Evolutionary conservation across 1,140 invertebrate genomes (phyloP).

Genomic region (Glossosoma conforme): DNA sequence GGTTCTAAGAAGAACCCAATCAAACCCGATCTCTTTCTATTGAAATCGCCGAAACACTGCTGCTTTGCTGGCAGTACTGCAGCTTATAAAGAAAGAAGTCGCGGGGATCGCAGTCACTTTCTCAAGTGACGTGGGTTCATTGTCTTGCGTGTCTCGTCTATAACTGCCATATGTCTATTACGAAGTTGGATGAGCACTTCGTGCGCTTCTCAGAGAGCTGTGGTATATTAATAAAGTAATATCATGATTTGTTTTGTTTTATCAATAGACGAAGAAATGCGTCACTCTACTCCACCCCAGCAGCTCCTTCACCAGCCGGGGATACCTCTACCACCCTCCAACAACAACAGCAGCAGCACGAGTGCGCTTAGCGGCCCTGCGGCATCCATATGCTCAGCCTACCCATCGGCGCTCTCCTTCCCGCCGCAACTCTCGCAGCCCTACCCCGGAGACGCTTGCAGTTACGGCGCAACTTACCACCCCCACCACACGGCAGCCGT

Average conservation of each 20-base stretch:
- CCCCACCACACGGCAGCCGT: conserved; percentile 14
- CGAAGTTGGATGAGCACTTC: too few relatives aligned
- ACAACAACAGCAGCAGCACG: conserved; percentile 19
- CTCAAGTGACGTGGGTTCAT: too few relatives aligned
- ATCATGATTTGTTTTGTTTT: not conserved
- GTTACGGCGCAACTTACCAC: conserved; percentile 25
- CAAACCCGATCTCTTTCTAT: too few relatives aligned
- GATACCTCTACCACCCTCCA: conserved; percentile 8
- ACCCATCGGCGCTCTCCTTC: not conserved
- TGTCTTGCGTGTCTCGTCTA: too few relatives aligned
- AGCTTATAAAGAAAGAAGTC: too few relatives aligned
- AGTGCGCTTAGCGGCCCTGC: conserved; percentile 1
- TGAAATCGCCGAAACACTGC: too few relatives aligned
- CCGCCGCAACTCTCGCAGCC: conserved; percentile 18
- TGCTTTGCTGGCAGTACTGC: too few relatives aligned
- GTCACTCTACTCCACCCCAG: conserved; percentile 16
- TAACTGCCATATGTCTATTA: too few relatives aligned
- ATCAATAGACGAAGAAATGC: not conserved
- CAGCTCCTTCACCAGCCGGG: conserved; percentile 6
- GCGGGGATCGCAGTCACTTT: too few relatives aligned
- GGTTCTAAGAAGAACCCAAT: too few relatives aligned
- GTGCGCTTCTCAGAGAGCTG: too few relatives aligned
- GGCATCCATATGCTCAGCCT: conserved; percentile 10
- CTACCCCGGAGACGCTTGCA: conserved; percentile 21
- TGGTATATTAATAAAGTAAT: too few relatives aligned